Base-by-base conservation (phyloP, 2,113 vertebrate species). In the Brachirus orientalis region DNA sequence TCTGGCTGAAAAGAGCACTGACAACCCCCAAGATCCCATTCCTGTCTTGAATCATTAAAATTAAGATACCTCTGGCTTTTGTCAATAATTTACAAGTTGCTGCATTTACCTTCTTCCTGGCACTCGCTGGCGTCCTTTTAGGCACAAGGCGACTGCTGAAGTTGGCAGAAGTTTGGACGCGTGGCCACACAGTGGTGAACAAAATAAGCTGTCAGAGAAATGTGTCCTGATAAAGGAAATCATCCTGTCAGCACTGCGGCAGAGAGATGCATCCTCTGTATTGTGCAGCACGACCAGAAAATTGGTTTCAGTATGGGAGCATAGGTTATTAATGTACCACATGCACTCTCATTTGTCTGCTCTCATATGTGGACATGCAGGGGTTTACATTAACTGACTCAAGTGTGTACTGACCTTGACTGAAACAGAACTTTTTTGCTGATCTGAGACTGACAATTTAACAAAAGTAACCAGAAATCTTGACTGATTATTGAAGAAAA, bases 161-260 rank as follows among this genome's bases (percentile, higher is more conserved):
- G 78, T 69, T 79, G 84, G 76, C 89, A 89, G 83, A 89, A 87
- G 88, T 86, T 81, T 66, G 77, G 72, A 80, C 85, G 83, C 82
- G 77, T 76, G 78, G 85, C 43, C 75, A 77, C 76, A 71, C 69
- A 45, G 80, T 14, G 54, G 51, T 65, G 75, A 80, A 72, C 64
- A 82, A 69, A 88, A 78, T 71, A 83, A 84, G 73, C 70, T 80
- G 88, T 83, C 73, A 75, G 62, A 46, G 43, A 50, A 72, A 68
- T 37, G 45, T 44, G 16, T 56, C 57, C 60, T 53, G 47, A 77
- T 70, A 69, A 66, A 77, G 60, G 60, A 72, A 83, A 71, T 69
- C 64, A 63, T 61, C 65, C 59, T 70, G 75, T 83, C 77, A 82
- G 77, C 60, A 61, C 63, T 17, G 8, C 13, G 10, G 51, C 52